Evolutionary conservation across 2,797 vertebrate species (phyloP).

Genomic region (Rhodeus uyekii): DNA sequence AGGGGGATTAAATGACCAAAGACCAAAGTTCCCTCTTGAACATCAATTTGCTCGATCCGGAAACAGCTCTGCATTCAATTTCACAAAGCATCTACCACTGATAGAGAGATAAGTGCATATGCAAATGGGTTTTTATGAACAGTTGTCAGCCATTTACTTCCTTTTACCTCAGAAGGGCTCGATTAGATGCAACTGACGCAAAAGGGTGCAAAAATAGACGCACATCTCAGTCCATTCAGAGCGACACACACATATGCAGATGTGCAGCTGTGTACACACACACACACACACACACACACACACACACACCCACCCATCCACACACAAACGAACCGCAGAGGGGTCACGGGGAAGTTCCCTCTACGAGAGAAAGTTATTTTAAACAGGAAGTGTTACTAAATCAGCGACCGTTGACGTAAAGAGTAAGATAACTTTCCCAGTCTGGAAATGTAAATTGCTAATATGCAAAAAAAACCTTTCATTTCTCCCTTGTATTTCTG

Average conservation of each 20-base stretch:
- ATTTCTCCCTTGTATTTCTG: slow-evolving; percentile 46
- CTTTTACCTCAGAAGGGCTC: not conserved
- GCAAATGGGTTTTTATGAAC: slow-evolving; percentile 2
- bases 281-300: not conserved
- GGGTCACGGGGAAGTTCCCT: slow-evolving; percentile 66
- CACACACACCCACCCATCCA: not conserved
- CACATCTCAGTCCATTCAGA: not conserved
- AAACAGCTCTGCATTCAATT: slow-evolving; percentile 31
- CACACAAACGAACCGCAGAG: not conserved
- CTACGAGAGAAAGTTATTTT: slow-evolving; percentile 70
- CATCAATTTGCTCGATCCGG: slow-evolving; percentile 18
- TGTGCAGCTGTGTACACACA: not conserved
- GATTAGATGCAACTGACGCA: slow-evolving; percentile 31
- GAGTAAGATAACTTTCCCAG: slow-evolving; percentile 57
- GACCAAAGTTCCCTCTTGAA: slow-evolving; percentile 23
- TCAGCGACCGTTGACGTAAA: slow-evolving; percentile 54
- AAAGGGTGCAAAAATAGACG: slow-evolving; percentile 37
- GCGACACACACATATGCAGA: not conserved
- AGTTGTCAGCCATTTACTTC: slow-evolving; percentile 15
- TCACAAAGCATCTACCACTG: slow-evolving; percentile 32
- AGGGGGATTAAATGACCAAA: not conserved
- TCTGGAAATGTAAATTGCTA: slow-evolving; percentile 53
- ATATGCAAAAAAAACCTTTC: slow-evolving; percentile 52
- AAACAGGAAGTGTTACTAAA: slow-evolving; percentile 63
- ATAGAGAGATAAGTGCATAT: slow-evolving; percentile 12